Evolutionary conservation across 2,888 invertebrate genomes (phyloP), one percentile per base, ranked within the genome.

Genomic region (Erebia palarica): DNA sequence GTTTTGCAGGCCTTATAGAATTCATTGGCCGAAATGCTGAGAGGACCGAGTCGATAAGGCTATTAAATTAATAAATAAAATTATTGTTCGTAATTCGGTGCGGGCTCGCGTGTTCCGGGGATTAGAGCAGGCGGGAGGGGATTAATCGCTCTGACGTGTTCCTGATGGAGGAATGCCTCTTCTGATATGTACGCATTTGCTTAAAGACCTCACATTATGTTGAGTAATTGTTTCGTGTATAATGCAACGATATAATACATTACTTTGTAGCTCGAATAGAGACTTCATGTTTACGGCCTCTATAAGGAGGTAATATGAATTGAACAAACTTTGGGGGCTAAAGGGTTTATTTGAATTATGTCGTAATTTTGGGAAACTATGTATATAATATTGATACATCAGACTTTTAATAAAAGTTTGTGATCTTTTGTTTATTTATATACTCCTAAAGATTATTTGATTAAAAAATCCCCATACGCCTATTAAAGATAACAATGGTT

Each of bases 121-220:
- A 90, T 91, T 90, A 90, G 73, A 80, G 82, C 78, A 73, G 79
- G 77, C 78, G 78, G 68, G 75, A 77, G 78, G 79, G 82, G 81
- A 82, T 79, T 90, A 89, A 89, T 89, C 88, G 86, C 82, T 81
- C 84, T 86, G 89, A 87, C 87, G 86, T 78, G 86, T 80, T 82
- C 83, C 86, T 86, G 87, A 88, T 86, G 83, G 78, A 76, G 79
- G 78, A 76, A 73, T 78, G 73, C 75, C 78, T 75, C 70, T 75
- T 74, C 73, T 69, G 76, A 77, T 75, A 73, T 73, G 74, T 73
- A 69, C 68, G 67, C 60, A 72, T 68, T 76, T 73, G 73, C 70
- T 71, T 74, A 75, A 65, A 67, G 58, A 67, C 64, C 63, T 70
- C 70, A 67, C 63, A 71, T 71, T 71, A 71, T 58, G 70, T 67